Evolutionary conservation across 2,797 vertebrate genomes (phyloP).

Genomic region (Astyanax mexicanus): DNA sequence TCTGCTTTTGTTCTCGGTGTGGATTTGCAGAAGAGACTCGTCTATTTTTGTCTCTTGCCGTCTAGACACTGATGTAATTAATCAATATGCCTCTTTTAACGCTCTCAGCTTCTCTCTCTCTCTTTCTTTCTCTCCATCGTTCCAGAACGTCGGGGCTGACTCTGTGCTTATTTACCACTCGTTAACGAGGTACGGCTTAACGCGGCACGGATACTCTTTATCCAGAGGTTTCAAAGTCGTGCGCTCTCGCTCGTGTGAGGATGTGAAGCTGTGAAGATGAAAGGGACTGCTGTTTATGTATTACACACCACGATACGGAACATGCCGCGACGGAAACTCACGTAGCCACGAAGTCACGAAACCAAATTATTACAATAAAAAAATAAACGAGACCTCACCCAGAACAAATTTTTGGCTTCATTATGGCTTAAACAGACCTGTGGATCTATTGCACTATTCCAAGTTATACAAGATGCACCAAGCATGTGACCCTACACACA

Average conservation of each 20-base stretch:
- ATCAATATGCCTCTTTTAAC: slow-evolving; percentile 54
- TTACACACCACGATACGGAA: slow-evolving; percentile 18
- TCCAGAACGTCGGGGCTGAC: slow-evolving; percentile 7
- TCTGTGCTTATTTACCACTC: slow-evolving; percentile 17
- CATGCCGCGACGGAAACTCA: slow-evolving; percentile 2
- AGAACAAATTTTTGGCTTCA: too few species aligned
- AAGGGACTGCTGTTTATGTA: slow-evolving; percentile 3
- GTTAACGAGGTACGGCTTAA: slow-evolving; percentile 24
- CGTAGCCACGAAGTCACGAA: neutral
- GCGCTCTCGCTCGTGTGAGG: neutral
- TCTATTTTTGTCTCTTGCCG: slow-evolving; percentile 51
- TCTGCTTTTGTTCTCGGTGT: slow-evolving; percentile 29
- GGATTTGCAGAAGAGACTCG: slow-evolving; percentile 25
- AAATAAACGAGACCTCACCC: too few species aligned
- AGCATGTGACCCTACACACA: too few species aligned
- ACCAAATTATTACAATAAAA: too few species aligned
- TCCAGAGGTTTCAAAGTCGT: neutral
- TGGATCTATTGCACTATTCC: too few species aligned
- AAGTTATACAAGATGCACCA: too few species aligned
- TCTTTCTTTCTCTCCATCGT: too few species aligned
- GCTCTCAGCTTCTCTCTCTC: slow-evolving; percentile 8
- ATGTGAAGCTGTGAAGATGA: neutral
- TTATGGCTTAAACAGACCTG: too few species aligned
- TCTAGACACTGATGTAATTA: slow-evolving; percentile 59
- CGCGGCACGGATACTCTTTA: neutral